A percentile compares a stretch with the other conserved stretches of the same genome.
These are phyloP conservation scores for Nymphalis c-album DNA, from an alignment of 2,888 invertebrate species.

Conservation along the genomic window DNA sequence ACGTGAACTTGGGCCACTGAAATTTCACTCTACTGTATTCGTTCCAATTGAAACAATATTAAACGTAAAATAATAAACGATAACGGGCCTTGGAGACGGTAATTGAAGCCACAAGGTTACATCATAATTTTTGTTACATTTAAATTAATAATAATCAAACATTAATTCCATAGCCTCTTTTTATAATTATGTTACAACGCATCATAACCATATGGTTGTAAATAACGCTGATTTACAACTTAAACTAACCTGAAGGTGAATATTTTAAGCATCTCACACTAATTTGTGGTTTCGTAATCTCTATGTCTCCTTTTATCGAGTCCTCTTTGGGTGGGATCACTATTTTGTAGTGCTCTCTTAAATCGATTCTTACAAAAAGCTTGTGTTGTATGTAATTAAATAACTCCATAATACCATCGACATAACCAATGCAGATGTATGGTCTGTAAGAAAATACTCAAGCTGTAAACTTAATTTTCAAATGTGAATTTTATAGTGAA, in stretches of 20 bases:
- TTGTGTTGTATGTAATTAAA: slow-evolving; percentile 68
- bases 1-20: too few relatives aligned
- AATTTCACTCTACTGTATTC: too few relatives aligned
- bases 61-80: too few relatives aligned
- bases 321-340: slow-evolving; percentile 61
- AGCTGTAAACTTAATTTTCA: too few relatives aligned
- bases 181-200: too few relatives aligned
- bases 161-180: too few relatives aligned
- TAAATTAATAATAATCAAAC: too few relatives aligned
- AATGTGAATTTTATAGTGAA: too few relatives aligned
- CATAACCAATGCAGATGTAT: slow-evolving; percentile 72
- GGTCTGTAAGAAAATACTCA: slow-evolving; percentile 51
- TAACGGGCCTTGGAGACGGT: too few relatives aligned
- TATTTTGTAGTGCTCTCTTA: slow-evolving; percentile 58
- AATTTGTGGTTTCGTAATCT: slow-evolving; percentile 54
- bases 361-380: slow-evolving; percentile 52
- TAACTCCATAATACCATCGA: slow-evolving; percentile 69
- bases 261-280: slow-evolving; percentile 75
- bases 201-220: background rate
- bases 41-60: too few relatives aligned
- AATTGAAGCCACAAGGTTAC: too few relatives aligned
- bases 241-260: slow-evolving; percentile 76
- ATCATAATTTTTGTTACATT: too few relatives aligned
- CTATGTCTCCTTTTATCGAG: slow-evolving; percentile 56
- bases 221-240: background rate